Evolutionary conservation across 2,113 vertebrate genomes (phyloP), one percentile per base, ranked within the genome.

Genomic region (Arizona elegans): DNA sequence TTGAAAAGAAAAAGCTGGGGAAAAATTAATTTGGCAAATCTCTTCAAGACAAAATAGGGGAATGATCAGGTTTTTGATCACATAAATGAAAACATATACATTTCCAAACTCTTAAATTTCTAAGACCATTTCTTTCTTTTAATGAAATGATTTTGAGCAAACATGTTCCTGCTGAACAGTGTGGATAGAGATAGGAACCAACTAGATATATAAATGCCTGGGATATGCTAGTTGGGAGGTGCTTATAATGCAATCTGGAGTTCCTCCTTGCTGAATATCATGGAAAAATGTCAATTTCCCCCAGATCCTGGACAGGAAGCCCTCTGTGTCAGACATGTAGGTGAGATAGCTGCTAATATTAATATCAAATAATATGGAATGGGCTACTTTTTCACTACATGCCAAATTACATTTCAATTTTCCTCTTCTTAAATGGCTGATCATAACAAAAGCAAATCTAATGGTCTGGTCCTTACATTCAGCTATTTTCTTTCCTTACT

Each of bases 1-100:
- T 62, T 86, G 90, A 93, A 1, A 96, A 94, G 92, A 95, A 95
- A 94, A 91, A 95, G 95, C 33, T 91, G 94, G 33, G 96, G 8
- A 0, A 0, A 93, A 55, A 89, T 93, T 92, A 95, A 95, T 93
- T 92, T 12, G 86, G 92, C 94, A 93, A 95, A 94, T 62, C 93
- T 88, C 90, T 94, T 89, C 59, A 43, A 33, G 53, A 91, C 58
- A 81, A 92, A 86, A 38, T 59, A n/a, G 86, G 89, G 92, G 96
- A 95, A 93, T 93, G 70, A 59, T 94, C 86, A 94, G 86, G 56
- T 93, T 93, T 90, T 88, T 93, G 92, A 95, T 62, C 21, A 53
- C 95, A 93, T 92, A 87, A 95, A 86, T 65, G 56, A 90, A 62
- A 97, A 95, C 8, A 43, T 43, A 33, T 93, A 95, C 94, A 54